Conservation (phyloP, 2,888 invertebrate species). For the Andrena flavipes region DNA sequence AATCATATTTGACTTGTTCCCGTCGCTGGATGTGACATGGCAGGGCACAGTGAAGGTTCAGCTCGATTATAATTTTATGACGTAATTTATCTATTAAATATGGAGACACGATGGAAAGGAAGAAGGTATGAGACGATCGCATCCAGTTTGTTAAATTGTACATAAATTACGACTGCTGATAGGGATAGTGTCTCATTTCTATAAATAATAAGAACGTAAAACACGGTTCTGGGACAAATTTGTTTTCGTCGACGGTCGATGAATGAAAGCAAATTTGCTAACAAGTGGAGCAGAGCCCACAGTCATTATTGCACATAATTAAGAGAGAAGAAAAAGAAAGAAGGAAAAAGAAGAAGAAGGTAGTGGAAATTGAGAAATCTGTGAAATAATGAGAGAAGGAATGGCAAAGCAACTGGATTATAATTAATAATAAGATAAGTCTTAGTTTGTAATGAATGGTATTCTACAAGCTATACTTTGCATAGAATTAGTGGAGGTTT, state of each 20-base stretch:
- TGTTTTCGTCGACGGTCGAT: slow-evolving; percentile 36
- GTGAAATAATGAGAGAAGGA: slow-evolving; percentile 6
- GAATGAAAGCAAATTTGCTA: slow-evolving; percentile 38
- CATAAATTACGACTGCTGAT: slow-evolving; percentile 63
- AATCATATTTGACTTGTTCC: slow-evolving; percentile 47
- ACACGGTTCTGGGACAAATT: slow-evolving; percentile 35
- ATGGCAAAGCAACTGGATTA: slow-evolving; percentile 36
- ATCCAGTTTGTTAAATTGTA: slow-evolving; percentile 63
- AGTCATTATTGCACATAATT: slow-evolving; percentile 34
- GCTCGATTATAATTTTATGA: slow-evolving; percentile 58
- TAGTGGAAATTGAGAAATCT: neutral
- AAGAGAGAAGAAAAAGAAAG: slow-evolving; percentile 12
- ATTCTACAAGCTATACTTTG: slow-evolving; percentile 94
- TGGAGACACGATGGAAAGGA: neutral
- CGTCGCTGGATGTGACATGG: slow-evolving; percentile 66
- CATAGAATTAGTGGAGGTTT: slow-evolving; percentile 95
- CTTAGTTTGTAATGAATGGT: slow-evolving; percentile 70
- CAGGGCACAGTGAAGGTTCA: slow-evolving; percentile 68
- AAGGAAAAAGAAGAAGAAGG: neutral
- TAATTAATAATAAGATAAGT: slow-evolving; percentile 58
- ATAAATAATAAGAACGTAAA: slow-evolving; percentile 48
- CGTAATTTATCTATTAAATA: slow-evolving; percentile 49
- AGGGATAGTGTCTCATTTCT: slow-evolving; percentile 50
- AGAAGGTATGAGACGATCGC: slow-evolving; percentile 1
- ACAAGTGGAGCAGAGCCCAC: slow-evolving; percentile 38